Percentiles rank a stretch among this genome's conserved stretches.
Conservation (phyloP, 2,113 vertebrate species). For the Clarias macrocephalus region DNA sequence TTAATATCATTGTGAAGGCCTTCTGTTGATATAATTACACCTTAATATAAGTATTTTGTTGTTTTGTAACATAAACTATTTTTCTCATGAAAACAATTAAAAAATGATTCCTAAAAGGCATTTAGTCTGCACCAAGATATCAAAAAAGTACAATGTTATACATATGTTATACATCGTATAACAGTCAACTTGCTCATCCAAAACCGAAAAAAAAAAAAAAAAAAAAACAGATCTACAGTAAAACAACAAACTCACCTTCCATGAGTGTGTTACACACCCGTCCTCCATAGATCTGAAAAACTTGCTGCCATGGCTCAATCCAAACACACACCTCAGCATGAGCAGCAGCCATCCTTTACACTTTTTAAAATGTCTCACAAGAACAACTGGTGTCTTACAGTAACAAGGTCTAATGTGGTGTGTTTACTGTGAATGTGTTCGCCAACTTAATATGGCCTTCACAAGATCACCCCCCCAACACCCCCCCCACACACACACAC, state of each 20-base stretch:
- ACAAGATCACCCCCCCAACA: conserved; percentile 7
- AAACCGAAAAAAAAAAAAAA: conserved; percentile 2
- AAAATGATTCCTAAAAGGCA: not conserved
- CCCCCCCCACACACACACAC: too few relatives aligned
- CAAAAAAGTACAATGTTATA: not conserved
- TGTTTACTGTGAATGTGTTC: not conserved
- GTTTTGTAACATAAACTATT: not conserved
- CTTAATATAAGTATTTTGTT: not conserved
- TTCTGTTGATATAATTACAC: not conserved
- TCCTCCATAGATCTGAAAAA: conserved; percentile 56
- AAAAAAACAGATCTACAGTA: not conserved
- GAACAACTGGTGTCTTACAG: conserved; percentile 25
- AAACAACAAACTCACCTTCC: conserved; percentile 63
- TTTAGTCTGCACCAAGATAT: not conserved
- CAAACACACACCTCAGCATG: conserved; percentile 50
- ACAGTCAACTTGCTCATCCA: not conserved
- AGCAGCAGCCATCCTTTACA: conserved; percentile 60
- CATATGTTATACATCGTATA: not conserved
- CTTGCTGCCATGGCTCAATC: conserved; percentile 50
- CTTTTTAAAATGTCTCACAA: not conserved
- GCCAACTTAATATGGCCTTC: conserved; percentile 43
- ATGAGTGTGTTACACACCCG: conserved; percentile 68
- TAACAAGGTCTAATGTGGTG: conserved; percentile 29
- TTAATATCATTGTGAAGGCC: not conserved
- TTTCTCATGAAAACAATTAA: not conserved